phyloP scores from a whole-genome alignment of 2,113 vertebrate genomes.

The Laticauda laticaudata region DNA sequence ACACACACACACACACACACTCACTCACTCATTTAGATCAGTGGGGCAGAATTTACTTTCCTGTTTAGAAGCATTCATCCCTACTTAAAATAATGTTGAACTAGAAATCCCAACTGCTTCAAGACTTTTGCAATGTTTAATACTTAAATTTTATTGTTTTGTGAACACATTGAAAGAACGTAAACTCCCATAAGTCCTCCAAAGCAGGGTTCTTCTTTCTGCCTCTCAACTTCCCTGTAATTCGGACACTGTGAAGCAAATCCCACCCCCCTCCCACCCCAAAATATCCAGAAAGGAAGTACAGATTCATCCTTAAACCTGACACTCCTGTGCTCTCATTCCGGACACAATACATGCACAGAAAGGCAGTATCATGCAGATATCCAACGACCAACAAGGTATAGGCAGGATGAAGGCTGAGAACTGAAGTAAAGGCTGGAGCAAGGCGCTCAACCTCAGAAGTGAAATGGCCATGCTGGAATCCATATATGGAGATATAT shows the following conservation, averaged over 20 bases:
- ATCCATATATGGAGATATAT: not conserved
- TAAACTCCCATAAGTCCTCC: not conserved
- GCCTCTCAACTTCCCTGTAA: not conserved
- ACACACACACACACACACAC: not conserved
- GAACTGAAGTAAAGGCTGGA: not conserved
- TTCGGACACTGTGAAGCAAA: constrained; percentile 4
- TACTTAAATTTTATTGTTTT: constrained; percentile 11
- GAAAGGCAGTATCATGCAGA: not conserved
- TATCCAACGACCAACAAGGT: not conserved
- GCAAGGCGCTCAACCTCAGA: not conserved
- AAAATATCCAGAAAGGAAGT: not conserved
- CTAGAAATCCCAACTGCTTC: not conserved
- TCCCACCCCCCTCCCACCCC: not conserved
- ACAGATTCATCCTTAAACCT: not conserved
- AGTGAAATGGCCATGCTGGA: not conserved
- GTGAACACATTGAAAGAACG: constrained; percentile 18
- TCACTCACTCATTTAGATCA: not conserved
- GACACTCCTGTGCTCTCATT: not conserved
- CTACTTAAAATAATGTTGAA: not conserved
- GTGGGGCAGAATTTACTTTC: not conserved
- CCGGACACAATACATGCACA: constrained; percentile 6
- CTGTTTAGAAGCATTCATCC: not conserved
- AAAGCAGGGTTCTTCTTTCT: not conserved
- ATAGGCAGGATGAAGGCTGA: not conserved
- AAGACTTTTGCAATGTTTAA: not conserved